A percentile compares a stretch with the other conserved stretches of the same genome.
These are phyloP conservation scores for Dasypolia templi DNA, from an alignment of 2,888 invertebrate genomes.

Conservation along the genomic window DNA sequence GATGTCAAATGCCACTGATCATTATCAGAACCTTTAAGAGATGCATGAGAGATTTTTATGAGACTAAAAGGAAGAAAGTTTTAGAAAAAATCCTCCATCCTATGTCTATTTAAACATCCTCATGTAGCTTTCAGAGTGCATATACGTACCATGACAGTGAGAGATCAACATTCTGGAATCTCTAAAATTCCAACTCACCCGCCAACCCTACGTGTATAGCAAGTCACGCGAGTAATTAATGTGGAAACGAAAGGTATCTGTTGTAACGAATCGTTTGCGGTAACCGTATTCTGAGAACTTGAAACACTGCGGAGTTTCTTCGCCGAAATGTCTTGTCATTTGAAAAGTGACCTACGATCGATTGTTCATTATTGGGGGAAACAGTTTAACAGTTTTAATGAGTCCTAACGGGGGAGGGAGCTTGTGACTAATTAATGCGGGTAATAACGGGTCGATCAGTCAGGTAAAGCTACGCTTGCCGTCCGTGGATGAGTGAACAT, in stretches of 20 bases:
- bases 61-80: too few relatives aligned
- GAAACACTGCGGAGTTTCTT: conserved; percentile 43
- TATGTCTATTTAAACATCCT: not conserved
- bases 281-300: conserved; percentile 61
- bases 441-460: too few relatives aligned
- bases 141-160: not conserved
- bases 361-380: conserved; percentile 22
- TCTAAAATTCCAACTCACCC: conserved; percentile 13
- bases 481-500: too few relatives aligned
- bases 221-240: conserved; percentile 70
- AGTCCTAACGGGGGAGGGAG: too few relatives aligned
- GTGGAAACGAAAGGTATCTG: conserved; percentile 65
- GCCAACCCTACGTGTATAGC: conserved; percentile 58
- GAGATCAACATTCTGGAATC: not conserved
- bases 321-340: conserved; percentile 50
- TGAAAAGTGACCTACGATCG: conserved; percentile 36
- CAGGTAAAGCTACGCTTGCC: too few relatives aligned
- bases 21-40: not conserved
- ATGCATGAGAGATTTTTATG: not conserved
- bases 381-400: not conserved
- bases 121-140: not conserved
- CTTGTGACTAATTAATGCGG: too few relatives aligned
- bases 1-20: not conserved
- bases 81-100: not conserved
- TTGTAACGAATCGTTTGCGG: conserved; percentile 66